Conservation (phyloP, 2,113 vertebrate species). For the Forbesichthys agassizii region DNA sequence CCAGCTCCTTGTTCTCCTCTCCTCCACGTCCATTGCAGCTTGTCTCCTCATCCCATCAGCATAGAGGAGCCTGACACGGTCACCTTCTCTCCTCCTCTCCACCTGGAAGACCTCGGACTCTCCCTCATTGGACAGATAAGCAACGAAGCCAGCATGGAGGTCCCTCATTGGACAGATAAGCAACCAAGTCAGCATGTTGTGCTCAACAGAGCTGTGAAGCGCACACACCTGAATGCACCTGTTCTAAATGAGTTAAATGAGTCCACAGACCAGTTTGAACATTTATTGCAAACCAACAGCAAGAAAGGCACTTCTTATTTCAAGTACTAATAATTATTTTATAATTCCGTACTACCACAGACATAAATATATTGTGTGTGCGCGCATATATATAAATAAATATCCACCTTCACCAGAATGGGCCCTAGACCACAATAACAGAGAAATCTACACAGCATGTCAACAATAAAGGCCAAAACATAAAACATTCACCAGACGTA, state of each 20-base stretch:
- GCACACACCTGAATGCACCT: neutral
- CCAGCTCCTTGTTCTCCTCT: too few relatives aligned
- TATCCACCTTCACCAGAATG: neutral
- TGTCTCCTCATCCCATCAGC: too few relatives aligned
- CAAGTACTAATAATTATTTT: constrained; percentile 15
- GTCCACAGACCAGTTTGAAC: neutral
- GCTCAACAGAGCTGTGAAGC: too few relatives aligned
- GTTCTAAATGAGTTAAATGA: neutral
- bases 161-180: too few relatives aligned
- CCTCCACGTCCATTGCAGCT: too few relatives aligned
- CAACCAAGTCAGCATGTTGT: too few relatives aligned
- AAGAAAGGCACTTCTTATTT: constrained; percentile 46
- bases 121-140: too few relatives aligned
- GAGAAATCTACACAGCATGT: neutral
- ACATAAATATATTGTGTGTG: neutral
- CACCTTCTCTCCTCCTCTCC: too few relatives aligned
- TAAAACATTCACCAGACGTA: too few relatives aligned
- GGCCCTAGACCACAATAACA: neutral
- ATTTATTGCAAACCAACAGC: constrained; percentile 17
- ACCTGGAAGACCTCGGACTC: too few relatives aligned
- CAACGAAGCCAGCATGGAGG: too few relatives aligned
- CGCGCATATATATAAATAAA: neutral
- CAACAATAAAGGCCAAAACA: neutral
- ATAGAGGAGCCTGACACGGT: too few relatives aligned
- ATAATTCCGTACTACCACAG: neutral